Conservation (phyloP, 2,113 vertebrate genomes). For the Arenaria interpres region DNA sequence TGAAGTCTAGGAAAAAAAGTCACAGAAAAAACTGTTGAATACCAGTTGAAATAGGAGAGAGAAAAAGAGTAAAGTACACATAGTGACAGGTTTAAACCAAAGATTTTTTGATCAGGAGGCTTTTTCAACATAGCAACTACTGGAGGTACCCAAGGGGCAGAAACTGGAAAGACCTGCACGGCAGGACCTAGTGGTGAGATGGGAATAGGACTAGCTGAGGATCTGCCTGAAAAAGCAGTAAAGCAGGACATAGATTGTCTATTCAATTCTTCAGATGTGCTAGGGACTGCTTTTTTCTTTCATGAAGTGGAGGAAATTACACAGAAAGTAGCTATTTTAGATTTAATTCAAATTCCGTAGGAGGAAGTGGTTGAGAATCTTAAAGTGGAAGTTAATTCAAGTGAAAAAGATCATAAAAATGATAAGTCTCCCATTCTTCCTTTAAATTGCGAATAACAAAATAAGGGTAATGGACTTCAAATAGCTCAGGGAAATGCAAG, state of each 20-base stretch:
- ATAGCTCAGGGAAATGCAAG: constrained; percentile 35
- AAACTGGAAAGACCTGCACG: background rate
- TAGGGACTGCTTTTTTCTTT: background rate
- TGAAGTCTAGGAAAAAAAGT: background rate
- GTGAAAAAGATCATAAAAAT: constrained; percentile 54
- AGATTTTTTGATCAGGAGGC: background rate
- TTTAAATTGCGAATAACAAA: constrained; percentile 50
- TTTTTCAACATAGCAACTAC: background rate
- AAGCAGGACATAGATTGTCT: background rate
- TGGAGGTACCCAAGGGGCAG: background rate
- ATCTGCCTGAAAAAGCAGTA: background rate
- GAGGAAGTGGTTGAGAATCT: constrained; percentile 38
- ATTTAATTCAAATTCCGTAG: constrained; percentile 19
- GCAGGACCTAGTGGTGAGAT: background rate
- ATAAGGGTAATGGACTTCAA: constrained; percentile 59
- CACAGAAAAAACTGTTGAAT: background rate
- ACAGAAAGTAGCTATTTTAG: constrained; percentile 16
- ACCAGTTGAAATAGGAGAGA: background rate
- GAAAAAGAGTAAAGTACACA: background rate
- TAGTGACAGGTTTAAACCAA: background rate
- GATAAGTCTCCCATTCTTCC: constrained; percentile 27
- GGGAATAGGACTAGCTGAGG: background rate
- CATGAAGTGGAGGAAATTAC: constrained; percentile 25
- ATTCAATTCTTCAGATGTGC: background rate
- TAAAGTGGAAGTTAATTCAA: constrained; percentile 57